A percentile compares a stretch with the other conserved stretches of the same genome.
phyloP scores from a whole-genome alignment of 92 coral and sea anemone genomes.

The Siderastrea siderea region DNA sequence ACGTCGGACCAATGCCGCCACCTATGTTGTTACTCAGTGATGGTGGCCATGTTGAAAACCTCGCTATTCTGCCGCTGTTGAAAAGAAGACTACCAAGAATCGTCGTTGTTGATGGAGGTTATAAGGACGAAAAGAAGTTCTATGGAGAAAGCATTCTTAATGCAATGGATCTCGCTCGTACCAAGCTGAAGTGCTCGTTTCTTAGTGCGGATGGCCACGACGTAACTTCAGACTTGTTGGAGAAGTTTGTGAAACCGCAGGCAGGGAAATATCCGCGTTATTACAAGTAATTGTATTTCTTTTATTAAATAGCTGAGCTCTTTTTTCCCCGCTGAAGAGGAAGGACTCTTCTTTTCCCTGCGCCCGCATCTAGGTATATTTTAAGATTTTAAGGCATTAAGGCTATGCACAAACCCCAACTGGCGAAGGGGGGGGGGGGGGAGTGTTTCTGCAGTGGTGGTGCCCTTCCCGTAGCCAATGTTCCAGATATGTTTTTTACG shows the following conservation, averaged over 20 bases:
- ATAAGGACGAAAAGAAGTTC: background rate
- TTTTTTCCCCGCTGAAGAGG: background rate
- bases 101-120: slow-evolving; percentile 45
- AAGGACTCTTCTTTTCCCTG: too few species aligned
- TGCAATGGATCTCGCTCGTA: slow-evolving; percentile 52
- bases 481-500: too few species aligned
- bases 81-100: slow-evolving; percentile 37
- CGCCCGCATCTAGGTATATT: too few species aligned
- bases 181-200: slow-evolving; percentile 55
- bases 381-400: too few species aligned
- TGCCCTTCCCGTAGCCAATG: too few species aligned
- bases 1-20: slow-evolving; percentile 75
- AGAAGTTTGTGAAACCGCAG: slow-evolving; percentile 28
- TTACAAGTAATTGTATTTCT: slow-evolving; percentile 3
- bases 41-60: slow-evolving; percentile 86
- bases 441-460: too few species aligned
- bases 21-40: slow-evolving; percentile 74
- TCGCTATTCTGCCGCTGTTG: slow-evolving; percentile 71
- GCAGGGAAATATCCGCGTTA: slow-evolving; percentile 39
- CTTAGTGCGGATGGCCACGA: slow-evolving; percentile 42
- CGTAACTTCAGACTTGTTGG: slow-evolving; percentile 48
- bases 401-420: too few species aligned
- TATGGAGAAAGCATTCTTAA: slow-evolving; percentile 25
- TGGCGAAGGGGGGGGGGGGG: too few species aligned
- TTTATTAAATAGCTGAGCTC: background rate